A percentile compares a stretch with the other conserved stretches of the same genome.
Conservation (phyloP, 2,113 vertebrate genomes). For the Butorides virescens region DNA sequence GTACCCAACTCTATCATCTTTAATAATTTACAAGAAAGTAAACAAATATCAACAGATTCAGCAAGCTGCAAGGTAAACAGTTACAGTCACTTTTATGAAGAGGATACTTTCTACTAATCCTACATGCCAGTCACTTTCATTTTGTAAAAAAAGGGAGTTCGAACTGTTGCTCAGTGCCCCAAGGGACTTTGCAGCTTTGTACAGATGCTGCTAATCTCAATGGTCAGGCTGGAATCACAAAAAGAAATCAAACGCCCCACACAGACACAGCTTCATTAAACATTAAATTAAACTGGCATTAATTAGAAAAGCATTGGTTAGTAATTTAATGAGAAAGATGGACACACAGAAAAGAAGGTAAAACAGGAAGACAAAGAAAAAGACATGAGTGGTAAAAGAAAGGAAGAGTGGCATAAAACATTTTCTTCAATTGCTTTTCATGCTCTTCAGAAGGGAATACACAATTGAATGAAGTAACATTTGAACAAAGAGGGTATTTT, state of each 20-base stretch:
- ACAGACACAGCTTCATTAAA: neutral
- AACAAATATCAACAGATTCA: neutral
- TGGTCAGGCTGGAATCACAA: neutral
- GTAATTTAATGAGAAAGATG: conserved; percentile 35
- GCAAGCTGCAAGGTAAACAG: neutral
- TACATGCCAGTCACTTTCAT: neutral
- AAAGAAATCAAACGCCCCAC: conserved; percentile 23
- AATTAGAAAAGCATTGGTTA: conserved; percentile 34
- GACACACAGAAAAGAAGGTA: conserved; percentile 4
- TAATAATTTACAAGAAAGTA: neutral
- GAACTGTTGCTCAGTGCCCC: neutral
- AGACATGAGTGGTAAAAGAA: conserved; percentile 5
- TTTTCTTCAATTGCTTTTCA: conserved; percentile 48
- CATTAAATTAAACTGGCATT: conserved; percentile 37
- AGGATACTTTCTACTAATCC: neutral
- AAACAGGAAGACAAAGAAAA: conserved; percentile 32
- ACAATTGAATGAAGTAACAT: conserved; percentile 44
- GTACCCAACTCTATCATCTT: neutral
- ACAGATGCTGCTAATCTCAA: conserved; percentile 9
- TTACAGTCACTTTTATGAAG: neutral
- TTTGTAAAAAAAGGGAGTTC: neutral
- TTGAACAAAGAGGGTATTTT: conserved; percentile 61
- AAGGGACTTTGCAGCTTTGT: conserved; percentile 8
- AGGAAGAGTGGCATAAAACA: conserved; percentile 25
- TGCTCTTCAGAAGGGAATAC: conserved; percentile 40